These are phyloP conservation scores for Solenodon paradoxus DNA, from an alignment of 2,113 vertebrate genomes.

Conservation along the genomic window DNA sequence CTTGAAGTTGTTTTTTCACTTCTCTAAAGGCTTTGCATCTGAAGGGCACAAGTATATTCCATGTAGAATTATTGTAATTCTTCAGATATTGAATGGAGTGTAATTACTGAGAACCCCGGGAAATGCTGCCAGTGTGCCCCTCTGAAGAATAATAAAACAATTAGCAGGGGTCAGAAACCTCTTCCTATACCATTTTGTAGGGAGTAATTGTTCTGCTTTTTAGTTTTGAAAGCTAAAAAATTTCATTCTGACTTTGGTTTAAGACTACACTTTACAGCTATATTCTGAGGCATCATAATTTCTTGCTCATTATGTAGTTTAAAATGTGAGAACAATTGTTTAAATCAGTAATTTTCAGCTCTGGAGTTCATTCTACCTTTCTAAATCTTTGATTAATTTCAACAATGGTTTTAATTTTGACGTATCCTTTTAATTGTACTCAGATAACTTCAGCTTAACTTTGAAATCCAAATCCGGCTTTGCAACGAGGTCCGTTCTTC, in stretches of 20 bases:
- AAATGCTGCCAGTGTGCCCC: slow-evolving; percentile 69
- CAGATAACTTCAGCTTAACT: slow-evolving; percentile 71
- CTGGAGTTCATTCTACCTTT: slow-evolving; percentile 74
- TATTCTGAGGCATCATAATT: slow-evolving; percentile 72
- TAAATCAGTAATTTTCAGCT: slow-evolving; percentile 77
- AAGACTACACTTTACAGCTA: slow-evolving; percentile 65
- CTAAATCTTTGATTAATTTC: slow-evolving; percentile 79
- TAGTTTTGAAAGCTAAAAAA: slow-evolving; percentile 76
- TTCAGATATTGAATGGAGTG: slow-evolving; percentile 78
- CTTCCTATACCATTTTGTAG: slow-evolving; percentile 75
- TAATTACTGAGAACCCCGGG: slow-evolving; percentile 73
- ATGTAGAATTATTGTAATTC: slow-evolving; percentile 78
- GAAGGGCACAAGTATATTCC: slow-evolving; percentile 73
- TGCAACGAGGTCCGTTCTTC: slow-evolving; percentile 28
- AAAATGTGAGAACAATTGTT: slow-evolving; percentile 79
- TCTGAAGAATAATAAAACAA: slow-evolving; percentile 79
- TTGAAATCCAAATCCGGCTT: slow-evolving; percentile 54
- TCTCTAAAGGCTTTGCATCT: slow-evolving; percentile 70
- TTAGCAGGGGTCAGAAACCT: slow-evolving; percentile 78
- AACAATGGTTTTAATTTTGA: slow-evolving; percentile 79
- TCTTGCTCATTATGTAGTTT: slow-evolving; percentile 79
- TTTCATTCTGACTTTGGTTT: slow-evolving; percentile 76
- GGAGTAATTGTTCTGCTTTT: slow-evolving; percentile 78
- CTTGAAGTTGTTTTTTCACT: slow-evolving; percentile 76
- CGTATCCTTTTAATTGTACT: slow-evolving; percentile 68